Base-by-base conservation (phyloP, 2,113 vertebrate genomes). In the Paracanthobrama guichenoti region DNA sequence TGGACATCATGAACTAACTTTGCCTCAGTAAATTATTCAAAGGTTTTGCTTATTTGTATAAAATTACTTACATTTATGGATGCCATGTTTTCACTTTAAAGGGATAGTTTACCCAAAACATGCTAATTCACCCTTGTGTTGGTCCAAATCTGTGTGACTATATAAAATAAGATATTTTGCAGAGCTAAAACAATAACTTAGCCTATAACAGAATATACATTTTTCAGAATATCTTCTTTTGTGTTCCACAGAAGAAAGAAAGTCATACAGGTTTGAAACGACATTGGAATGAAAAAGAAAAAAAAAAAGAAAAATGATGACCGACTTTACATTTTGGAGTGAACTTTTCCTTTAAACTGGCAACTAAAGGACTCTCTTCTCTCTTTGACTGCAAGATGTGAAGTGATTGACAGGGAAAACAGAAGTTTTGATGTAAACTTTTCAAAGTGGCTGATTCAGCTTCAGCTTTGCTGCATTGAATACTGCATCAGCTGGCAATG, bases 401-500 rank as follows among this genome's bases (percentile, higher is more conserved):
- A 46, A 20, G 57, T 26, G 77, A 62, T 31, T 28, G 18, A 80
- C 60, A 31, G 8, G n/a, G 7, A 62, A 53, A 73, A 73, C 75
- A 16, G 20, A 57, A 77, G 55, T 46, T 79, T 26, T 18, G 39
- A 62, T 79, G 76, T 14, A 18, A 50, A 80, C 24, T 50, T 66
- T 16, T 31, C 39, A 22, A 80, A 64, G 59, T 66, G 42, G 78
- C 60, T 80, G 78, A 66, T 66, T 80, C 78, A 80, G 78, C 78
- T 11, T 80, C 0, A 28, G n/a, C 39, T 62, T 44, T 48, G 59
- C 78, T 12, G 42, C 78, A 48, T 31, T 66, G 13, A 80, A 66
- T 80, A 80, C 59, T 28, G 78, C 78, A 80, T 80, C 60, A 66
- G 78, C 44, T 64, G 14, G 78, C 78, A 66, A 62, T 44, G 76